These are phyloP conservation scores for Lutraria rhynchaena DNA, from an alignment of 1,140 invertebrate species.

Conservation along the genomic window DNA sequence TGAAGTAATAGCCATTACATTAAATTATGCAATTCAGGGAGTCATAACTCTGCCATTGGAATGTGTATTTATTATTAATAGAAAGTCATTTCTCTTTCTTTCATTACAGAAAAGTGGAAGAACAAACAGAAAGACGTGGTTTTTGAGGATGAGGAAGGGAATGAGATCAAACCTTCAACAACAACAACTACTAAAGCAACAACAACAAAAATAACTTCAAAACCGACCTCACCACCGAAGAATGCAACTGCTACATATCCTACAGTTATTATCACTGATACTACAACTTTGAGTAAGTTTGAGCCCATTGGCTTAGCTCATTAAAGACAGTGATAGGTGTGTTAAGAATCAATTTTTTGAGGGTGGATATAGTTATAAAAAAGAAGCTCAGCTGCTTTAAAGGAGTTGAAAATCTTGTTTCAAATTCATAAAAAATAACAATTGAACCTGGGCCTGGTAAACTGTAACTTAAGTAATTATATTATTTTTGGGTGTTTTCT, in stretches of 20 bases:
- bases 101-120: constrained; percentile 25
- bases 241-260: constrained; percentile 18
- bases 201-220: background rate
- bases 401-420: background rate
- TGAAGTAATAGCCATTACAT: too few species aligned
- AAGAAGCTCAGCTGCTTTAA: background rate
- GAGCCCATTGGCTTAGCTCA: background rate
- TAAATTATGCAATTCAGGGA: too few species aligned
- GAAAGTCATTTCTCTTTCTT: too few species aligned
- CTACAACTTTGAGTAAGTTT: background rate
- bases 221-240: background rate
- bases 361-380: background rate
- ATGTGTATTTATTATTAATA: too few species aligned
- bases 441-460: too few species aligned
- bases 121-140: constrained; percentile 26
- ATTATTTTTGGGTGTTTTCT: background rate
- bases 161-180: constrained; percentile 18
- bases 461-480: too few species aligned
- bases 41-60: too few species aligned
- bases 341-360: background rate
- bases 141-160: constrained; percentile 22
- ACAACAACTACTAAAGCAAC: constrained; percentile 26
- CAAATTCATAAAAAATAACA: too few species aligned
- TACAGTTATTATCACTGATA: background rate
- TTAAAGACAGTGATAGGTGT: background rate